Percentiles rank a stretch among this genome's conserved stretches.
phyloP scores from a whole-genome alignment of 1,140 invertebrate species.

The Drosophila persimilis region DNA sequence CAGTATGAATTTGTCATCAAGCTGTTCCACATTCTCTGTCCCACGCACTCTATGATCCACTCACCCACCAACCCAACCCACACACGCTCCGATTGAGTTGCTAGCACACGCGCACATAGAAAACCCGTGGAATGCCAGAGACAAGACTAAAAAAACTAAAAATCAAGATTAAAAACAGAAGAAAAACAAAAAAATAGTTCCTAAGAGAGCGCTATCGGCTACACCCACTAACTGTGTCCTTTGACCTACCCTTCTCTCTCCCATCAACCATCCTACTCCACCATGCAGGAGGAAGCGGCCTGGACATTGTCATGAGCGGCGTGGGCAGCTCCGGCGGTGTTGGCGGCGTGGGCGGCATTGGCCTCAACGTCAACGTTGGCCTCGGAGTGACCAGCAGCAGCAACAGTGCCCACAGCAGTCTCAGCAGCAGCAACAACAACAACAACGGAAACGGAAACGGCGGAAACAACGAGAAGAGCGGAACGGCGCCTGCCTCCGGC shows the following conservation, averaged over 20 bases:
- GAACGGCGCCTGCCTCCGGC: constrained; percentile 1
- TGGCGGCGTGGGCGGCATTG: constrained; percentile 34
- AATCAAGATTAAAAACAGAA: constrained; percentile 2
- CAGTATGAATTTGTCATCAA: not conserved
- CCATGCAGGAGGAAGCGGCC: constrained; percentile 52
- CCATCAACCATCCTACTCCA: constrained; percentile 10
- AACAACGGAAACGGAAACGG: constrained; percentile 2
- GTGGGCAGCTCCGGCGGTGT: constrained; percentile 47
- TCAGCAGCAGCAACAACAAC: constrained; percentile 8
- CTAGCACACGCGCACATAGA: constrained; percentile 79
- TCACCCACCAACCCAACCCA: constrained; percentile 20
- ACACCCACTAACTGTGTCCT: constrained; percentile 17
- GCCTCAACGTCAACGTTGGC: constrained; percentile 30
- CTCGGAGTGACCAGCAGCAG: constrained; percentile 54
- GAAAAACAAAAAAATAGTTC: constrained; percentile 15
- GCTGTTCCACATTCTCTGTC: constrained; percentile 11
- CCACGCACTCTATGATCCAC: constrained; percentile 14
- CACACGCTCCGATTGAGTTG: constrained; percentile 65
- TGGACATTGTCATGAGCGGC: constrained; percentile 70
- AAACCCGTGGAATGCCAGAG: constrained; percentile 61
- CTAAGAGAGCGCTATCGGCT: constrained; percentile 12
- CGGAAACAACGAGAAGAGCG: constrained; percentile 26
- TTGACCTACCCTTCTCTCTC: not conserved
- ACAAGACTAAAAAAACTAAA: constrained; percentile 10
- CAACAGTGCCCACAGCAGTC: constrained; percentile 3